Evolutionary conservation across 2,888 invertebrate species (phyloP).

Genomic region (Portevinia maculata): DNA sequence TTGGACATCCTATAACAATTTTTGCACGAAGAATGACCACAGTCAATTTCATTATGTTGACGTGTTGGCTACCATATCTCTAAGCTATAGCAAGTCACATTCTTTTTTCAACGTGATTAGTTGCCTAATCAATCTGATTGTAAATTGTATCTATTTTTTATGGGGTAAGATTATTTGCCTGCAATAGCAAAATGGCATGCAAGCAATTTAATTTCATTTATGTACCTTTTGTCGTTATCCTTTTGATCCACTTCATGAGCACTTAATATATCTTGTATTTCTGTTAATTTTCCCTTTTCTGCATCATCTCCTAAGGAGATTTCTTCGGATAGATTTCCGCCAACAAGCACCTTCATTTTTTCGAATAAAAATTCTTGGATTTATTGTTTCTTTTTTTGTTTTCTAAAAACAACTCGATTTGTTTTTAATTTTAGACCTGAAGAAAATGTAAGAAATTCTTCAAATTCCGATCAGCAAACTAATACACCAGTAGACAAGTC

Average conservation of each 20-base stretch:
- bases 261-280: slow-evolving; percentile 60
- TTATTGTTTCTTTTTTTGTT: background rate
- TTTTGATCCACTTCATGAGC: slow-evolving; percentile 42
- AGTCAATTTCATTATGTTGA: too few species aligned
- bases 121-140: too few species aligned
- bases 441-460: slow-evolving; percentile 36
- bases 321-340: slow-evolving; percentile 55
- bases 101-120: too few species aligned
- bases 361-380: slow-evolving; percentile 7
- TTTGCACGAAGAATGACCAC: too few species aligned
- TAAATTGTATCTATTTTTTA: too few species aligned
- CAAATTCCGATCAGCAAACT: slow-evolving; percentile 53
- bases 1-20: too few species aligned
- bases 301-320: slow-evolving; percentile 53
- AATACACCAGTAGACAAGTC: slow-evolving; percentile 22
- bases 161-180: background rate
- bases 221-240: slow-evolving; percentile 61
- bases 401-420: slow-evolving; percentile 4
- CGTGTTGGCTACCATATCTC: too few species aligned
- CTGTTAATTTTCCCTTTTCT: slow-evolving; percentile 61
- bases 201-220: background rate
- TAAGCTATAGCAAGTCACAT: too few species aligned
- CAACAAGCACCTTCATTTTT: slow-evolving; percentile 67
- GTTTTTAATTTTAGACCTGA: slow-evolving; percentile 36
- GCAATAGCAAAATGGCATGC: too few species aligned